These are phyloP conservation scores for Enhydra lutris DNA, from an alignment of 2,113 vertebrate species.

Conservation along the genomic window DNA sequence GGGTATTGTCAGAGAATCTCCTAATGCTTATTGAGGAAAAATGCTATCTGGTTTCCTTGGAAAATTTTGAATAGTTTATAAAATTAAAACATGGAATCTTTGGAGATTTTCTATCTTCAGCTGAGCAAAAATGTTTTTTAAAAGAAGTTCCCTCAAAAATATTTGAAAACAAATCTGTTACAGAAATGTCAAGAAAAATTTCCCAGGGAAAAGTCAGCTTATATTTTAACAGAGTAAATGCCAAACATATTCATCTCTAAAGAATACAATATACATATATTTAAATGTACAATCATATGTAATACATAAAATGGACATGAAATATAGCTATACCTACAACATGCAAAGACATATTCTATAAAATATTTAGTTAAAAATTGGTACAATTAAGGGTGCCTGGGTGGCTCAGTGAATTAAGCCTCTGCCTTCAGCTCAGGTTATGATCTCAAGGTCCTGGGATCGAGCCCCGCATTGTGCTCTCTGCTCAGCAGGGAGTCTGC, in stretches of 20 bases:
- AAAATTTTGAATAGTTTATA: constrained; percentile 26
- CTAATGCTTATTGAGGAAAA: constrained; percentile 32
- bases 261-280: neutral
- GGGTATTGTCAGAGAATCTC: constrained; percentile 14
- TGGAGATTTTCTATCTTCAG: neutral
- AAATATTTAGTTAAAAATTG: constrained; percentile 63
- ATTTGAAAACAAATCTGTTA: constrained; percentile 2
- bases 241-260: neutral
- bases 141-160: neutral
- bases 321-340: neutral
- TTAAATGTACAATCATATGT: neutral
- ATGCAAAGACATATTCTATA: constrained; percentile 30
- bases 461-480: too few relatives aligned
- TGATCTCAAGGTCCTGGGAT: too few relatives aligned
- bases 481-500: too few relatives aligned
- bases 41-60: constrained; percentile 8
- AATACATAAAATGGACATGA: neutral
- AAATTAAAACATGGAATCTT: neutral
- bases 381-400: neutral
- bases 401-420: too few relatives aligned
- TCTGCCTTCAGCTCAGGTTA: too few relatives aligned
- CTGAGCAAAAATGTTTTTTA: constrained; percentile 6
- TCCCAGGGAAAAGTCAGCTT: neutral
- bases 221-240: neutral
- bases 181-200: constrained; percentile 9